Percentiles rank a stretch among this genome's conserved stretches.
Conservation (phyloP, 1,140 invertebrate genomes). For the Rhynchophorus ferrugineus region DNA sequence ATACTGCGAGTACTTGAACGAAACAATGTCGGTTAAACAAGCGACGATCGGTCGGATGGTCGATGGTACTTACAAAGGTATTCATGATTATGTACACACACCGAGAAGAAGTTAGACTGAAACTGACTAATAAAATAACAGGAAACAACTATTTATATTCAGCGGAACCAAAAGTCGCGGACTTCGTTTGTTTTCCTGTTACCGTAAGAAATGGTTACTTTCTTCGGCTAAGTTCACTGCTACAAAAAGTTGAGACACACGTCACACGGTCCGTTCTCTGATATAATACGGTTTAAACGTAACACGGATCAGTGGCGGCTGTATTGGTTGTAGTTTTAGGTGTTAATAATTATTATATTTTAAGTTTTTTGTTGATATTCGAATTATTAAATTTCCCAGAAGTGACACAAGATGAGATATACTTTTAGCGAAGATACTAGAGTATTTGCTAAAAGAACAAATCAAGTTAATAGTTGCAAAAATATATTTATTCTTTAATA, state of each 20-base stretch:
- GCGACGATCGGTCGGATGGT: no score
- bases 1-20: no score
- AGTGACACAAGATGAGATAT: no score
- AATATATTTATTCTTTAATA: no score
- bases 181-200: conserved; percentile 18
- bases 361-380: no score
- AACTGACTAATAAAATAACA: conserved; percentile 16
- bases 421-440: no score
- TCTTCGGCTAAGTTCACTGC: conserved; percentile 16
- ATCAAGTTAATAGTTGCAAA: no score
- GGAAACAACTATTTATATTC: conserved; percentile 25
- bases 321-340: not conserved
- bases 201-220: conserved; percentile 22
- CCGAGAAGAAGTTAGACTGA: conserved; percentile 9
- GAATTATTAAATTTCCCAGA: no score
- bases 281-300: conserved; percentile 13
- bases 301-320: not conserved
- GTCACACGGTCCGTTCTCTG: conserved; percentile 19
- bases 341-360: no score
- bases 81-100: conserved; percentile 16
- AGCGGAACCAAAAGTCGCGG: conserved; percentile 16
- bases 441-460: no score
- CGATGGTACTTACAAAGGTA: conserved; percentile 20
- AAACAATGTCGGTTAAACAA: no score
- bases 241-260: conserved; percentile 14